These are phyloP conservation scores for Clamator glandarius DNA, from an alignment of 2,797 vertebrate genomes.

Conservation along the genomic window DNA sequence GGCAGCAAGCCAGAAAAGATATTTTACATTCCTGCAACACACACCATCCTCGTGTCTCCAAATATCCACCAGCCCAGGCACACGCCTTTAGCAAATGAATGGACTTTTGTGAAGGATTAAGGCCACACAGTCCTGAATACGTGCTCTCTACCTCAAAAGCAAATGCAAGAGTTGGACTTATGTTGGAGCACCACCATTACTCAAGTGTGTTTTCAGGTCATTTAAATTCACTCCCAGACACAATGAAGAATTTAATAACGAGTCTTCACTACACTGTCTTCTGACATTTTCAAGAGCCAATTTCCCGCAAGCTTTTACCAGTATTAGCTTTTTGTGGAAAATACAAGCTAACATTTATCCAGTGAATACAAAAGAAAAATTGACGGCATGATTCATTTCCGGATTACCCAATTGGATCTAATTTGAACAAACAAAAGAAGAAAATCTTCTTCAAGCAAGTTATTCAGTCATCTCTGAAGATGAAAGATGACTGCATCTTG, in stretches of 20 bases:
- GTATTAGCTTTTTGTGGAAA: not conserved
- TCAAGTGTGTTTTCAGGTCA: not conserved
- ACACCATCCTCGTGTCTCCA: not conserved
- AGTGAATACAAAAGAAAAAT: not conserved
- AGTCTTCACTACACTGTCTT: not conserved
- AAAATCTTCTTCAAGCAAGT: not conserved
- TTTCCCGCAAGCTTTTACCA: constrained; percentile 4
- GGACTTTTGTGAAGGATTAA: not conserved
- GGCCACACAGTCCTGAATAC: not conserved
- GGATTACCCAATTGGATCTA: not conserved
- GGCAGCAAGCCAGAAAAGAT: not conserved
- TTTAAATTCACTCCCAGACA: not conserved
- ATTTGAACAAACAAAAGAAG: not conserved
- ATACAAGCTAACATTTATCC: not conserved
- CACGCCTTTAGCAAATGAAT: not conserved
- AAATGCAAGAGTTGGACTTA: not conserved
- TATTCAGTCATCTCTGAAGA: not conserved
- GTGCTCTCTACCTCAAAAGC: not conserved
- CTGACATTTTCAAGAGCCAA: constrained; percentile 11
- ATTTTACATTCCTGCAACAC: not conserved
- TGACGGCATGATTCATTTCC: accelerated
- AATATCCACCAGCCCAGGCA: not conserved
- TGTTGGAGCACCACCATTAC: not conserved
- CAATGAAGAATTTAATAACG: not conserved
- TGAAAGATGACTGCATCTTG: not conserved